Evolutionary conservation across 2,888 invertebrate species (phyloP).

Genomic region (Chalcis sispes): DNA sequence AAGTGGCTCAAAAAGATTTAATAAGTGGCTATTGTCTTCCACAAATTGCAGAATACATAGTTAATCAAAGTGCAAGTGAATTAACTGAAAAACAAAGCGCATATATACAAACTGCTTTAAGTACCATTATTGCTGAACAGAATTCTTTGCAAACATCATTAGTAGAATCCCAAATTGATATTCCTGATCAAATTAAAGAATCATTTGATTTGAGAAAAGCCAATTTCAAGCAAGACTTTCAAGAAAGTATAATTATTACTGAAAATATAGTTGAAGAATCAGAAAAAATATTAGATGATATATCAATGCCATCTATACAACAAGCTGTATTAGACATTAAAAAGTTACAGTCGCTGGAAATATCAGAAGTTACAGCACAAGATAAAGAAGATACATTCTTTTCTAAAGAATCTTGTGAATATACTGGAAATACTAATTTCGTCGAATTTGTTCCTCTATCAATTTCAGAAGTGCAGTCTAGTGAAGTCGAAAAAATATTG

Average conservation of each 20-base stretch:
- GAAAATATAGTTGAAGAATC: slow-evolving; percentile 76
- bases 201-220: slow-evolving; percentile 74
- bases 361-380: slow-evolving; percentile 72
- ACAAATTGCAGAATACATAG: slow-evolving; percentile 71
- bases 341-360: slow-evolving; percentile 72
- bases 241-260: slow-evolving; percentile 78
- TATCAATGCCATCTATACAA: slow-evolving; percentile 67
- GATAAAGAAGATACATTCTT: slow-evolving; percentile 71
- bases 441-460: slow-evolving; percentile 54
- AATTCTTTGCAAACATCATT: slow-evolving; percentile 67
- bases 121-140: slow-evolving; percentile 67
- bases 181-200: slow-evolving; percentile 62
- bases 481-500: slow-evolving; percentile 56
- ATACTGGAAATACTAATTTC: slow-evolving; percentile 60
- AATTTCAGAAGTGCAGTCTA: slow-evolving; percentile 56
- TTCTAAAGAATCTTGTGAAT: slow-evolving; percentile 54
- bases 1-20: slow-evolving; percentile 65
- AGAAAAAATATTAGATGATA: slow-evolving; percentile 70
- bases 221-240: slow-evolving; percentile 75
- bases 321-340: slow-evolving; percentile 75
- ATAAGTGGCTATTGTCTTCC: slow-evolving; percentile 67
- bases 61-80: slow-evolving; percentile 71
- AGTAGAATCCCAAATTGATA: slow-evolving; percentile 70
- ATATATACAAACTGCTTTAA: slow-evolving; percentile 63
- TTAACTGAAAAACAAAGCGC: slow-evolving; percentile 64